A percentile compares a stretch with the other conserved stretches of the same genome.
Evolutionary conservation across 2,888 invertebrate genomes (phyloP).

Genomic region (Empis stercorea): DNA sequence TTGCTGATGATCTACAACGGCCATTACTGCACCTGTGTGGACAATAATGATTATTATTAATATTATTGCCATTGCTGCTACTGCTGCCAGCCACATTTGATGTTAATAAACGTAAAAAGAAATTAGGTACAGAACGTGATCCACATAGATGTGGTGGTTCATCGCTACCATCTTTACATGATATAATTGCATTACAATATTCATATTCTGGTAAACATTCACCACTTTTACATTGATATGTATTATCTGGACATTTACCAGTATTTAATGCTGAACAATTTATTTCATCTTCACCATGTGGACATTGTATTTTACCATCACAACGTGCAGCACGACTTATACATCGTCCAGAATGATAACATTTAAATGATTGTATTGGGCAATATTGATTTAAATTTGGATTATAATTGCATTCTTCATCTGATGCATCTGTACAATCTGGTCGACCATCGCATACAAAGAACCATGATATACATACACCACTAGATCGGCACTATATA

Average conservation of each 20-base stretch:
- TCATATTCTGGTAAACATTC: conserved; percentile 82
- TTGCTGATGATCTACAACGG: conserved; percentile 75
- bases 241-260: conserved; percentile 61
- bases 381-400: conserved; percentile 39
- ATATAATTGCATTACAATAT: conserved; percentile 80
- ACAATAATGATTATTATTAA: conserved; percentile 38
- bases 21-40: conserved; percentile 79
- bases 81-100: conserved; percentile 21
- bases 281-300: conserved; percentile 61
- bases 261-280: conserved; percentile 48
- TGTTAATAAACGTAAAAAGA: conserved; percentile 29
- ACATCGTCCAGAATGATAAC: conserved; percentile 54
- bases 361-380: conserved; percentile 59
- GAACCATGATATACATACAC: conserved; percentile 83
- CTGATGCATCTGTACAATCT: conserved; percentile 77
- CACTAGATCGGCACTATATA: conserved; percentile 68
- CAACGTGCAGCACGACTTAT: conserved; percentile 69
- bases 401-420: conserved; percentile 61
- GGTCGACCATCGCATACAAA: conserved; percentile 73
- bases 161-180: conserved; percentile 80
- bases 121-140: conserved; percentile 36
- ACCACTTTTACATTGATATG: conserved; percentile 74
- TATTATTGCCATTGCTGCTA: conserved; percentile 8
- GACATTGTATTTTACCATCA: conserved; percentile 66
- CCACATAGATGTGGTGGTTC: conserved; percentile 68